Evolutionary conservation across 2,797 vertebrate genomes (phyloP).

Genomic region (Rhynchonycteris naso): DNA sequence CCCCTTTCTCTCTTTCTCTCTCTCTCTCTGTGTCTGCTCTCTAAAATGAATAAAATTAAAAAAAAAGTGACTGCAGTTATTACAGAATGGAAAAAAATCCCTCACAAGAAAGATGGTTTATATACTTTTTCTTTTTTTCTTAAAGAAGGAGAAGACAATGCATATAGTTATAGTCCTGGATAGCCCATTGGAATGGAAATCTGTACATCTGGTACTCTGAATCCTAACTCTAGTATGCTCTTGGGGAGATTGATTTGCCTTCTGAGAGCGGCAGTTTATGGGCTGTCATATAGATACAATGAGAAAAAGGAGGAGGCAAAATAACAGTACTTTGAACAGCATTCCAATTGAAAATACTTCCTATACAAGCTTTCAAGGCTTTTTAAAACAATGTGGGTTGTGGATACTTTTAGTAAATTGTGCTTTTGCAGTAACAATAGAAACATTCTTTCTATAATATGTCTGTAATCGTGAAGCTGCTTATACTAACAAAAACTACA

Average conservation of each 20-base stretch:
- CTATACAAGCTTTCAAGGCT: not conserved
- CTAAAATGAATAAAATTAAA: too few relatives aligned
- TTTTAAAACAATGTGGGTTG: not conserved
- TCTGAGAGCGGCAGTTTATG: not conserved
- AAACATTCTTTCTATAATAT: not conserved
- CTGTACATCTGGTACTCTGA: not conserved
- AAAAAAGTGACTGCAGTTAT: not conserved
- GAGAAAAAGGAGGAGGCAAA: not conserved
- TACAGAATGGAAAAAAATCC: not conserved
- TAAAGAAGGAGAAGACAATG: not conserved
- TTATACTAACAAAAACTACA: not conserved
- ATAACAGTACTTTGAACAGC: not conserved
- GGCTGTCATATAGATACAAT: not conserved
- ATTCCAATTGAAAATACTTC: not conserved
- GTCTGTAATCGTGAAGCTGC: not conserved
- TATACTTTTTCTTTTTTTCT: constrained; percentile 41
- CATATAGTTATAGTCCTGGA: not conserved
- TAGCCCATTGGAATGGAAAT: not conserved
- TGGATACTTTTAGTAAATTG: constrained; percentile 28
- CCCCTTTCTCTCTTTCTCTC: too few relatives aligned
- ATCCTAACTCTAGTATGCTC: not conserved
- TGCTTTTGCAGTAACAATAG: constrained; percentile 6
- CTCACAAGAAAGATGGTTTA: not conserved
- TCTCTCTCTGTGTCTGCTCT: too few relatives aligned
- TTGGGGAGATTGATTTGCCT: not conserved